Conservation (phyloP, 2,113 vertebrate genomes). For the Progne subis region DNA sequence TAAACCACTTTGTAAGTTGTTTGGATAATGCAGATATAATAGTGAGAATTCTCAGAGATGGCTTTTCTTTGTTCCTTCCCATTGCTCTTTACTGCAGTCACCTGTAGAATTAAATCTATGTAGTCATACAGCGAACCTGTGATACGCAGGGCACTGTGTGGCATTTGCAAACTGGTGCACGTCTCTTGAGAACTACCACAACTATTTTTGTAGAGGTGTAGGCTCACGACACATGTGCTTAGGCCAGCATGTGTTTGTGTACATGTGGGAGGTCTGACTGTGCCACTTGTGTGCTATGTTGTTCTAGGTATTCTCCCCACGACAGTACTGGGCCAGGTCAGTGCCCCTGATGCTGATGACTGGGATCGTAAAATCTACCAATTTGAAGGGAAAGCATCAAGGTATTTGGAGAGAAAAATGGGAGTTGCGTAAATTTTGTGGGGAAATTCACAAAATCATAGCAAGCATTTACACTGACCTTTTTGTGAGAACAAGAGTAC, state of each 20-base stretch:
- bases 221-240: not conserved
- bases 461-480: not conserved
- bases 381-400: constrained; percentile 82
- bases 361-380: constrained; percentile 87
- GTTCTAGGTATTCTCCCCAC: constrained; percentile 80
- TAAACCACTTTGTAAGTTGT: not conserved
- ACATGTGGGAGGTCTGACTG: not conserved
- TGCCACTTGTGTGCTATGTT: not conserved
- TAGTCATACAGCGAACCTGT: not conserved
- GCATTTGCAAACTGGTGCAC: not conserved
- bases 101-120: not conserved
- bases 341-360: constrained; percentile 85
- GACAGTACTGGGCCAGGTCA: constrained; percentile 80
- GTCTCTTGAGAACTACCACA: not conserved
- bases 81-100: not conserved
- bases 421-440: not conserved
- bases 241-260: not conserved
- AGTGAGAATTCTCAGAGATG: not conserved
- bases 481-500: not conserved
- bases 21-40: not conserved
- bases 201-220: not conserved
- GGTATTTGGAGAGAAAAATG: constrained; percentile 68
- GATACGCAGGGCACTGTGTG: not conserved
- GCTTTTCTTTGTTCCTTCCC: not conserved
- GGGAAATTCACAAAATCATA: not conserved